A percentile compares a stretch with the other conserved stretches of the same genome.
Conservation (phyloP, 1,140 invertebrate genomes). For the Paraescarpia echinospica region DNA sequence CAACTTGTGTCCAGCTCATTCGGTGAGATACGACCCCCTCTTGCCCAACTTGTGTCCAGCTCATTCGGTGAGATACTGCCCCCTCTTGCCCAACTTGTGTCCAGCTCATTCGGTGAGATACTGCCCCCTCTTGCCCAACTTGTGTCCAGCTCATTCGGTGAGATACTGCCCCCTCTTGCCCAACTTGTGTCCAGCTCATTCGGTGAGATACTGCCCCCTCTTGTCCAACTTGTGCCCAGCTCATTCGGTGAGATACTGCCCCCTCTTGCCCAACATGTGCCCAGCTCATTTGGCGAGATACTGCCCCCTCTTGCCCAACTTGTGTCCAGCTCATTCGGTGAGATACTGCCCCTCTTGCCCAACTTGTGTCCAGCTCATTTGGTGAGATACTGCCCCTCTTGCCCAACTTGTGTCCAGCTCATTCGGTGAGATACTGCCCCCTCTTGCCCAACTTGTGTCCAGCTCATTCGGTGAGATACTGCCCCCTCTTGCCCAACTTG, state of each 20-base stretch:
- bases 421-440: conserved; percentile 44
- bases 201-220: no score
- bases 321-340: conserved; percentile 53
- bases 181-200: no score
- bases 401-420: conserved; percentile 44
- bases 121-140: no score
- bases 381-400: conserved; percentile 44
- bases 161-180: no score
- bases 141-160: conserved; percentile 53
- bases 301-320: no score
- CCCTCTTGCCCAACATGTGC: no score
- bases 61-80: conserved; percentile 52
- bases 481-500: conserved; percentile 45
- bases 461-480: no score
- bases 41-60: no score
- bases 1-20: no score
- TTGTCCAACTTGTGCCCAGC: no score
- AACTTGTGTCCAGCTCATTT: conserved; percentile 43
- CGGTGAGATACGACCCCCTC: no score
- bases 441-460: conserved; percentile 44
- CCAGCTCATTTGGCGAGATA: conserved; percentile 52
- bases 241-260: conserved; percentile 52
- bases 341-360: conserved; percentile 45
- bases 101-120: conserved; percentile 52
- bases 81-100: no score